Evolutionary conservation across 2,113 vertebrate species (phyloP).

Genomic region (Colistium nudipinnis): DNA sequence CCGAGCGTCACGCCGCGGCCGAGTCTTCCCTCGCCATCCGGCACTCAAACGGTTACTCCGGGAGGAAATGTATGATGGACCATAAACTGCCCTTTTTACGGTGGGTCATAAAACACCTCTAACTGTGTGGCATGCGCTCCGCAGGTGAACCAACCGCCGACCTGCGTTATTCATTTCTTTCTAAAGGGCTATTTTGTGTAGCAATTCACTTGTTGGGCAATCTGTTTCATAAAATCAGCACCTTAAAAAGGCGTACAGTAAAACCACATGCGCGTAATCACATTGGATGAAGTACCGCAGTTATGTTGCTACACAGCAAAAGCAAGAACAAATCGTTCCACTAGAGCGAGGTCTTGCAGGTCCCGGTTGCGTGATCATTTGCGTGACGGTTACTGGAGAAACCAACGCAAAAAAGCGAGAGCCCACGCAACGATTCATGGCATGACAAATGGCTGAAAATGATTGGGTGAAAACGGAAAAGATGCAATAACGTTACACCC

Average conservation of each 20-base stretch:
- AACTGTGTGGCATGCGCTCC: conserved; percentile 6
- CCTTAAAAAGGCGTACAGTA: too few species aligned
- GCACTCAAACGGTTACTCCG: conserved; percentile 16
- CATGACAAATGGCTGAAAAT: too few species aligned
- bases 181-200: background rate
- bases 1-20: background rate
- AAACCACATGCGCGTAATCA: too few species aligned
- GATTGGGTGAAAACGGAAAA: background rate
- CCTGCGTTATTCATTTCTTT: background rate
- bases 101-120: conserved; percentile 20
- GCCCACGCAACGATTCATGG: too few species aligned
- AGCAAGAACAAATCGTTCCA: background rate
- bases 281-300: too few species aligned
- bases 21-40: background rate
- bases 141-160: conserved; percentile 29
- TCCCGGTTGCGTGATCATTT: too few species aligned
- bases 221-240: background rate
- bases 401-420: too few species aligned
- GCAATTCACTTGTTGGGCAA: background rate
- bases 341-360: background rate
- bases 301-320: too few species aligned
- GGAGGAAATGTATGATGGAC: conserved; percentile 29
- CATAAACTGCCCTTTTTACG: conserved; percentile 36
- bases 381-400: too few species aligned
- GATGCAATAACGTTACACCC: background rate